phyloP scores from a whole-genome alignment of 2,888 invertebrate species.

The Perizoma flavofasciatum region DNA sequence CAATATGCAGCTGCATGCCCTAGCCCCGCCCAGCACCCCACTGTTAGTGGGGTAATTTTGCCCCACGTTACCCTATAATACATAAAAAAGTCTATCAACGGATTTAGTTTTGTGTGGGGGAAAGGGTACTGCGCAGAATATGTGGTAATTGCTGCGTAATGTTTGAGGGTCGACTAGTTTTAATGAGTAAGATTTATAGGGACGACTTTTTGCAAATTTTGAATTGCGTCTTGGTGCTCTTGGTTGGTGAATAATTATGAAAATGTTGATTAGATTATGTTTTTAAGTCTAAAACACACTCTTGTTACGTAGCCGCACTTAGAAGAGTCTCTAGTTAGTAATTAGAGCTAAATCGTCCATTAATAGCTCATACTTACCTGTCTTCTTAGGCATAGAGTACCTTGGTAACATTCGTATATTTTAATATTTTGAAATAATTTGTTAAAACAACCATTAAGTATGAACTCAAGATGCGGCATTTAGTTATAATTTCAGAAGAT shows the following conservation, averaged over 20 bases:
- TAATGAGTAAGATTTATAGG: slow-evolving; percentile 16
- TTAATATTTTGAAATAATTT: too few relatives aligned
- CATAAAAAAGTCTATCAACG: slow-evolving; percentile 62
- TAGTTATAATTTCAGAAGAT: too few relatives aligned
- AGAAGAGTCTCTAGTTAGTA: too few relatives aligned
- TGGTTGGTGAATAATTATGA: slow-evolving; percentile 16
- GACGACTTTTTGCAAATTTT: slow-evolving; percentile 52
- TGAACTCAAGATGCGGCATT: too few relatives aligned
- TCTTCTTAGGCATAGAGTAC: too few relatives aligned
- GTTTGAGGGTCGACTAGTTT: slow-evolving; percentile 48
- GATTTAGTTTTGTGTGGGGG: slow-evolving; percentile 51
- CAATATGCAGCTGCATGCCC: slow-evolving; percentile 72
- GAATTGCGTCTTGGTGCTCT: slow-evolving; percentile 54
- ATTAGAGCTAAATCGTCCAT: too few relatives aligned
- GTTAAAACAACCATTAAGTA: too few relatives aligned
- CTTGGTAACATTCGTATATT: too few relatives aligned
- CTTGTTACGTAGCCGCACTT: too few relatives aligned
- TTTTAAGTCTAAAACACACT: too few relatives aligned
- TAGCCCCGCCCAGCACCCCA: slow-evolving; percentile 79
- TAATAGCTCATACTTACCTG: too few relatives aligned
- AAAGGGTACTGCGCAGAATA: slow-evolving; percentile 49
- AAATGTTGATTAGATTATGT: too few relatives aligned
- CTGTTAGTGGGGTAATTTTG: slow-evolving; percentile 51
- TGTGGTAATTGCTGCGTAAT: slow-evolving; percentile 7
- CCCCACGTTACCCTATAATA: slow-evolving; percentile 62